These are phyloP conservation scores for Ametastegia equiseti DNA, from an alignment of 2,888 invertebrate species.

Conservation along the genomic window DNA sequence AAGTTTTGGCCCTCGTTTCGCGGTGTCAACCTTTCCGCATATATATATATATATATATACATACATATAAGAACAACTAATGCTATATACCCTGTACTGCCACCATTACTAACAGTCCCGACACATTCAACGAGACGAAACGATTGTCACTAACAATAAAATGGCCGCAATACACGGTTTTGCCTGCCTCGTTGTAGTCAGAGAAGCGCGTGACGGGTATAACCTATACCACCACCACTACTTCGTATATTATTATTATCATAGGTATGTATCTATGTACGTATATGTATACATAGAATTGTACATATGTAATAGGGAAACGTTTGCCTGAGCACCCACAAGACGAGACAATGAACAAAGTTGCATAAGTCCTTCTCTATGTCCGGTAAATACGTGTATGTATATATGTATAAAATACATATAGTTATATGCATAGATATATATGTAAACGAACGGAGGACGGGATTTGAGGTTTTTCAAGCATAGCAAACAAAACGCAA, in stretches of 20 bases:
- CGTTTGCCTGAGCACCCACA: not conserved
- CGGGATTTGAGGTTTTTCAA: not conserved
- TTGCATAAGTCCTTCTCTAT: conserved; percentile 21
- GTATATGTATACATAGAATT: too few relatives aligned
- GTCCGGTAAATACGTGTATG: not conserved
- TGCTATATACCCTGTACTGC: too few relatives aligned
- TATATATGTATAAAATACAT: not conserved
- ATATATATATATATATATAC: too few relatives aligned
- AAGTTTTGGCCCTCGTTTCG: not conserved
- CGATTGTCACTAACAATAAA: conserved; percentile 36
- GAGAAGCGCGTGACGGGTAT: not conserved
- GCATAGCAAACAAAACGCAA: not conserved
- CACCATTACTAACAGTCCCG: too few relatives aligned
- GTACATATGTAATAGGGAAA: not conserved
- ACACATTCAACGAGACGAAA: conserved; percentile 18
- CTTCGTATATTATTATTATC: too few relatives aligned
- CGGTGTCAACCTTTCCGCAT: not conserved
- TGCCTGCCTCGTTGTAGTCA: not conserved
- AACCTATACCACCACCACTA: not conserved
- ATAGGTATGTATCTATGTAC: too few relatives aligned
- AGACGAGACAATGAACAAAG: conserved; percentile 33
- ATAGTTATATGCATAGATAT: too few relatives aligned
- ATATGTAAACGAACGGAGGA: not conserved
- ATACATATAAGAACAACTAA: too few relatives aligned
- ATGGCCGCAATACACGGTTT: conserved; percentile 27